A percentile compares a stretch with the other conserved stretches of the same genome.
Evolutionary conservation across 2,888 invertebrate genomes (phyloP).

Genomic region (Synanthedon andrenaeformis): DNA sequence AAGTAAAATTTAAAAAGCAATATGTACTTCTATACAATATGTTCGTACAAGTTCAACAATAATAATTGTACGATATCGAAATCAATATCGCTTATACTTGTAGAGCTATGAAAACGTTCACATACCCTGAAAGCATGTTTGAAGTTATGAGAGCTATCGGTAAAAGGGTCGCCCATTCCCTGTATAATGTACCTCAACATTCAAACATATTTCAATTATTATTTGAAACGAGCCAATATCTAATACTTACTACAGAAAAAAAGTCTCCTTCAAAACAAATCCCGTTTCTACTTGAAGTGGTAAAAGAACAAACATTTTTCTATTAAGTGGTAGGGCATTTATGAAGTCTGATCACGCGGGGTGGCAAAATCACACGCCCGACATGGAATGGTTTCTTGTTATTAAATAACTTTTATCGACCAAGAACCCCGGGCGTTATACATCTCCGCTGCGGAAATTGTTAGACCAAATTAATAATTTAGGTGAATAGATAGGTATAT

Average conservation of each 20-base stretch:
- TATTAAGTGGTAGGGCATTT: background rate
- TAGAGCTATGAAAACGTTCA: background rate
- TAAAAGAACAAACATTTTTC: background rate
- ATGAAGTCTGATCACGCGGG: slow-evolving; percentile 26
- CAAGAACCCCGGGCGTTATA: slow-evolving; percentile 23
- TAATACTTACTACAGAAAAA: background rate
- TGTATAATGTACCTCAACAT: slow-evolving; percentile 3
- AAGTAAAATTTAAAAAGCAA: no score
- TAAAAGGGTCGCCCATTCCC: slow-evolving; percentile 8
- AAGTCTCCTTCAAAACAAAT: background rate
- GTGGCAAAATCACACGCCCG: slow-evolving; percentile 14
- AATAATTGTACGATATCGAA: no score
- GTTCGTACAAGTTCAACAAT: no score
- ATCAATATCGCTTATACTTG: no score
- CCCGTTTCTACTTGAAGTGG: background rate
- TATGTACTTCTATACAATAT: no score
- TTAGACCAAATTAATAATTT: slow-evolving; percentile 9
- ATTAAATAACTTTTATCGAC: slow-evolving; percentile 65
- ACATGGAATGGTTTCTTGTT: slow-evolving; percentile 46
- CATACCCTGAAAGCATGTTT: slow-evolving; percentile 8
- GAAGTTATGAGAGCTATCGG: slow-evolving; percentile 8
- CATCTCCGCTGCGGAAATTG: slow-evolving; percentile 21
- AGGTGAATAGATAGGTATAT: no score
- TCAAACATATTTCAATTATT: slow-evolving; percentile 5
- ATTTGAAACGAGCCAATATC: background rate